Percentiles rank a stretch among this genome's conserved stretches.
Conservation (phyloP, 2,888 invertebrate genomes). For the Caenorhabditis sp. region DNA sequence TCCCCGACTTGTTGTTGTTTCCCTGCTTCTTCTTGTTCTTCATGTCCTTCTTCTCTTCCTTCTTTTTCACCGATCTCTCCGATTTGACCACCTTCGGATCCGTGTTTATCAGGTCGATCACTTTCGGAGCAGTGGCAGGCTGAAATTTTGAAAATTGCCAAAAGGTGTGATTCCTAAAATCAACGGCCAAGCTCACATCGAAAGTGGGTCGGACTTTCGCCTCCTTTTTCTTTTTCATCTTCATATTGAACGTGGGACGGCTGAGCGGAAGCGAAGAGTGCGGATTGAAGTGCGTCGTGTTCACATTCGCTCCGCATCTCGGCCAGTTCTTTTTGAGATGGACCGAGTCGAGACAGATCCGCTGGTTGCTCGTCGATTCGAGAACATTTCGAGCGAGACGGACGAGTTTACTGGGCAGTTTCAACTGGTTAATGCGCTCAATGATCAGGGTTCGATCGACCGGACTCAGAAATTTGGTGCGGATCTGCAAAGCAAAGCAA, state of each 20-base stretch:
- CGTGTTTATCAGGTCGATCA: conserved; percentile 42
- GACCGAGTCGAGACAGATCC: conserved; percentile 42
- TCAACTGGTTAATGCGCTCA: conserved; percentile 51
- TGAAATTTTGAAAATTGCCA: conserved; percentile 7
- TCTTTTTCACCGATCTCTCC: background rate
- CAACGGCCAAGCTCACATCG: too few species aligned
- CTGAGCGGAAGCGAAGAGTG: conserved; percentile 50
- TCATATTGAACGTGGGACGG: conserved; percentile 45
- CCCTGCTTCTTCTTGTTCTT: conserved; percentile 14
- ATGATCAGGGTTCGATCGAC: conserved; percentile 56
- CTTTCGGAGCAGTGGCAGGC: conserved; percentile 38
- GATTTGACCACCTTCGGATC: conserved; percentile 14
- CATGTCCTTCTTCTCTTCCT: conserved; percentile 4
- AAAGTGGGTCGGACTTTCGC: conserved; percentile 32
- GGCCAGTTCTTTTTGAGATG: conserved; percentile 39
- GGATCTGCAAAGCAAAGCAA: conserved; percentile 22
- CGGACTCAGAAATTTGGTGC: conserved; percentile 47
- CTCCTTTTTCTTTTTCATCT: conserved; percentile 46
- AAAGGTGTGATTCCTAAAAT: background rate
- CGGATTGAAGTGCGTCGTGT: conserved; percentile 32
- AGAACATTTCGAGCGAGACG: conserved; percentile 46
- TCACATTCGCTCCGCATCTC: conserved; percentile 25
- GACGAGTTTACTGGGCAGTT: conserved; percentile 40
- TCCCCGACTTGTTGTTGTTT: conserved; percentile 1
- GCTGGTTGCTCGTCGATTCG: conserved; percentile 39